phyloP scores from a whole-genome alignment of 2,797 vertebrate species.

The Chloroceryle amazona region DNA sequence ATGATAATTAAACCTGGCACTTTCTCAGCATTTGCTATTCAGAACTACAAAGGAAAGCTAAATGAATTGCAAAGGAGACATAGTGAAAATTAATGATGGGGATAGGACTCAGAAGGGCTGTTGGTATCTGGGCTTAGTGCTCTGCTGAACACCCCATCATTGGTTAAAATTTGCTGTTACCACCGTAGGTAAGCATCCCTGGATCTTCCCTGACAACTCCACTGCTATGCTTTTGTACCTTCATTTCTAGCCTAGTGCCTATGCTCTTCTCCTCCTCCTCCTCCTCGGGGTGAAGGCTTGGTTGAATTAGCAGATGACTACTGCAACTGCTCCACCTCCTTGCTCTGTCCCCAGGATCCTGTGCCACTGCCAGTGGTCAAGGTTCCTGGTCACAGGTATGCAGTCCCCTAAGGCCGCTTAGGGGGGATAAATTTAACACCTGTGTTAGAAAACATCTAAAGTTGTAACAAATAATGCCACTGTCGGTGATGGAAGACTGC shows the following conservation, averaged over 20 bases:
- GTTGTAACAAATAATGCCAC: not conserved
- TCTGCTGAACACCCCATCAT: not conserved
- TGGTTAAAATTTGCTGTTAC: not conserved
- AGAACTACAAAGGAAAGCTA: not conserved
- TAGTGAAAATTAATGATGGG: not conserved
- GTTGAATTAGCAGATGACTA: not conserved
- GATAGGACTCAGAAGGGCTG: not conserved
- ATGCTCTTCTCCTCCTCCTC: not conserved
- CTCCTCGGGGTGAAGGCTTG: not conserved
- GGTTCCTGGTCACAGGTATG: not conserved
- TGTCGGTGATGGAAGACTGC: not conserved
- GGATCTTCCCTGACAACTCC: not conserved
- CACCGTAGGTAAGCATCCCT: not conserved
- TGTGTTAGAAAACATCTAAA: not conserved
- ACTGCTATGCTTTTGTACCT: not conserved
- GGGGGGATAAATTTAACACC: not conserved
- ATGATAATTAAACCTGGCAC: conserved; percentile 17
- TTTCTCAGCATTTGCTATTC: not conserved
- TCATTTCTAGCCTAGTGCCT: not conserved
- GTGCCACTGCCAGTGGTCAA: not conserved
- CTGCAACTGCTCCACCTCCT: not conserved
- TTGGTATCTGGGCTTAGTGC: not conserved
- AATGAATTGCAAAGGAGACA: not conserved
- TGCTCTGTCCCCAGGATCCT: not conserved
- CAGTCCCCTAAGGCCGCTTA: not conserved